These are phyloP conservation scores for Astreopora myriophthalma DNA, from an alignment of 64 coral and sea anemone genomes.

Conservation along the genomic window DNA sequence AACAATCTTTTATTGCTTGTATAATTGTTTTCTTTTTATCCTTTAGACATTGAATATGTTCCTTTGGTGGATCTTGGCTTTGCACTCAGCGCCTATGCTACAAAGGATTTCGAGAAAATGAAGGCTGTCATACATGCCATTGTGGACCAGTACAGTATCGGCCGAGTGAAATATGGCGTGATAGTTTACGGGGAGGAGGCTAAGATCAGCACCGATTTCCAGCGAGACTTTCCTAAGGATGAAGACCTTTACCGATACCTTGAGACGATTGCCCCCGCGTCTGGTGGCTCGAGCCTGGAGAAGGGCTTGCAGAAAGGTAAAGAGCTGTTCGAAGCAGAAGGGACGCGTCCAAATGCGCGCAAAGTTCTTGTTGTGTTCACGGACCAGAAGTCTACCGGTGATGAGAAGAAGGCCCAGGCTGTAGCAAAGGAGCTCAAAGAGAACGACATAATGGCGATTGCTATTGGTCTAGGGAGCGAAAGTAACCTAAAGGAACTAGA, in stretches of 20 bases:
- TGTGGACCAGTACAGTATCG: conserved; percentile 50
- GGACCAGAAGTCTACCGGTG: conserved; percentile 55
- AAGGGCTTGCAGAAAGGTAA: conserved; percentile 62
- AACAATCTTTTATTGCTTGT: too few relatives aligned
- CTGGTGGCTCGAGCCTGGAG: conserved; percentile 48
- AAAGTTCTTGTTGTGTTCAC: conserved; percentile 85
- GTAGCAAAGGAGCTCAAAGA: conserved; percentile 54
- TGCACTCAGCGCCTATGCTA: conserved; percentile 40
- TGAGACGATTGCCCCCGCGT: not conserved
- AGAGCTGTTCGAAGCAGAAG: conserved; percentile 52
- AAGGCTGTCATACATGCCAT: conserved; percentile 58
- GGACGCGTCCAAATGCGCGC: conserved; percentile 32
- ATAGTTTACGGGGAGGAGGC: conserved; percentile 40
- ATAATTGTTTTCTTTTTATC: not conserved
- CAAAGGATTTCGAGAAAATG: conserved; percentile 60
- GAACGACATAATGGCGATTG: conserved; percentile 64
- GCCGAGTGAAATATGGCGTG: conserved; percentile 37
- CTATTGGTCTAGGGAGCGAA: conserved; percentile 68
- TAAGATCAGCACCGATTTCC: conserved; percentile 17
- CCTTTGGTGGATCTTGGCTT: conserved; percentile 68
- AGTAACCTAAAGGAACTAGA: conserved; percentile 47
- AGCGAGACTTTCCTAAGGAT: conserved; percentile 15
- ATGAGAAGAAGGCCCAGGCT: not conserved
- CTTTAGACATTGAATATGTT: conserved; percentile 12
- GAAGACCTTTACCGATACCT: conserved; percentile 30